phyloP scores from a whole-genome alignment of 2,888 invertebrate genomes.

The Nomada fabriciana region DNA sequence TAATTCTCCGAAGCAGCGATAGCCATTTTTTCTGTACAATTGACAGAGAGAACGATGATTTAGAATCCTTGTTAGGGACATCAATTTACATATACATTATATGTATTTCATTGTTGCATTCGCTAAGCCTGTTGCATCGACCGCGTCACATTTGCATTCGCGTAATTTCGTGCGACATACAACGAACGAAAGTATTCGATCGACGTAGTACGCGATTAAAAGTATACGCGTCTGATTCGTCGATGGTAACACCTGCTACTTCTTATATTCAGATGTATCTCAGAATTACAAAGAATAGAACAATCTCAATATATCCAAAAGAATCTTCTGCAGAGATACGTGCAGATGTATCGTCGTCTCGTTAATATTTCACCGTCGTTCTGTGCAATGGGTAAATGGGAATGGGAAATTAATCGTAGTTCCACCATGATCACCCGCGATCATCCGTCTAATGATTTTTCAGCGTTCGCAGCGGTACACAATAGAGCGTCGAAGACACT shows the following conservation, averaged over 20 bases:
- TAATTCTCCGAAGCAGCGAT: conserved; percentile 89
- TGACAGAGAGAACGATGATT: conserved; percentile 21
- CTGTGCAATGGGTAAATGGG: neutral
- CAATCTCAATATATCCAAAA: neutral
- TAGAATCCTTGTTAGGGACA: neutral
- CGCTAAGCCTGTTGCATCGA: conserved; percentile 59
- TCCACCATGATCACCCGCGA: neutral
- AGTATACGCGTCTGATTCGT: too few species aligned
- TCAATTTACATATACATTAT: neutral
- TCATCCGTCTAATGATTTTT: neutral
- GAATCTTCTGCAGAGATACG: neutral
- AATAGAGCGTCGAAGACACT: conserved; percentile 8
- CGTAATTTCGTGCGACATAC: neutral
- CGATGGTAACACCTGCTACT: too few species aligned
- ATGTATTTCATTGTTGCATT: conserved; percentile 14
- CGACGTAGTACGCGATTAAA: neutral
- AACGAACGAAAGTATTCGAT: neutral
- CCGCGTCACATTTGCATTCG: conserved; percentile 1
- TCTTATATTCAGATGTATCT: too few species aligned
- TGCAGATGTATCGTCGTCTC: neutral
- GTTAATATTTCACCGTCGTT: neutral
- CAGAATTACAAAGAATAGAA: too few species aligned
- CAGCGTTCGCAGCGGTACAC: neutral
- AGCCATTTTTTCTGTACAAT: conserved; percentile 84
- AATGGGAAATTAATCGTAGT: neutral